These are phyloP conservation scores for Cephus pulcher DNA, from an alignment of 2,888 invertebrate species.

Conservation along the genomic window DNA sequence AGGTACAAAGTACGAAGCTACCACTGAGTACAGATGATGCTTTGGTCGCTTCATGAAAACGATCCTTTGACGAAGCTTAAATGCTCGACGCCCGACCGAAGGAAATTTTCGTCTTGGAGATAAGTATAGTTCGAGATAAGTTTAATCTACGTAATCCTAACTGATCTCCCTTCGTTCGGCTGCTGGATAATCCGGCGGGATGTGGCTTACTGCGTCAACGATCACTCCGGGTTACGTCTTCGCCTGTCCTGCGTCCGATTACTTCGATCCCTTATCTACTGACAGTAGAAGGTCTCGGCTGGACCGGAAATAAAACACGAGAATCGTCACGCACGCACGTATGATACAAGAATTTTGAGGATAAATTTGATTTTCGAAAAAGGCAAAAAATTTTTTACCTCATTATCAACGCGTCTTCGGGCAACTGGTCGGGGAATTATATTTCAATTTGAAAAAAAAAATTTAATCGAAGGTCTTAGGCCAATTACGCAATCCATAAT, in stretches of 20 bases:
- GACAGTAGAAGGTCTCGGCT: neutral
- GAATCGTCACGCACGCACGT: neutral
- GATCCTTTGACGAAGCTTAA: neutral
- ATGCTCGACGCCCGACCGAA: conserved; percentile 7
- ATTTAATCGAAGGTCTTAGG: too few relatives aligned
- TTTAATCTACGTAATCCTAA: conserved; percentile 15
- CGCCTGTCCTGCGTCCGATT: neutral
- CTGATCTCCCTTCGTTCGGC: conserved; percentile 7
- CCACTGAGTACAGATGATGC: neutral
- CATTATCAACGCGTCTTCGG: too few relatives aligned
- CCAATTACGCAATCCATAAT: too few relatives aligned
- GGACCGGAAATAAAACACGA: neutral
- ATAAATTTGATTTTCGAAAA: too few relatives aligned
- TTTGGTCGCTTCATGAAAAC: neutral
- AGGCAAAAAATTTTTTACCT: too few relatives aligned
- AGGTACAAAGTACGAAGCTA: neutral
- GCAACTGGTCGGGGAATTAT: too few relatives aligned
- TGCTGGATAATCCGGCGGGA: conserved; percentile 9
- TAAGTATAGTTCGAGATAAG: conserved; percentile 14
- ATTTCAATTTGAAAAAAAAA: too few relatives aligned
- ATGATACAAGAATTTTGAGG: too few relatives aligned
- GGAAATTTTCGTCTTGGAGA: conserved; percentile 17
- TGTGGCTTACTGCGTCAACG: conserved; percentile 13
- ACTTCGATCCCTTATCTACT: neutral
- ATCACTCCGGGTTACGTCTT: neutral